Conservation (phyloP, 2,797 vertebrate species). For the Sparus aurata region DNA sequence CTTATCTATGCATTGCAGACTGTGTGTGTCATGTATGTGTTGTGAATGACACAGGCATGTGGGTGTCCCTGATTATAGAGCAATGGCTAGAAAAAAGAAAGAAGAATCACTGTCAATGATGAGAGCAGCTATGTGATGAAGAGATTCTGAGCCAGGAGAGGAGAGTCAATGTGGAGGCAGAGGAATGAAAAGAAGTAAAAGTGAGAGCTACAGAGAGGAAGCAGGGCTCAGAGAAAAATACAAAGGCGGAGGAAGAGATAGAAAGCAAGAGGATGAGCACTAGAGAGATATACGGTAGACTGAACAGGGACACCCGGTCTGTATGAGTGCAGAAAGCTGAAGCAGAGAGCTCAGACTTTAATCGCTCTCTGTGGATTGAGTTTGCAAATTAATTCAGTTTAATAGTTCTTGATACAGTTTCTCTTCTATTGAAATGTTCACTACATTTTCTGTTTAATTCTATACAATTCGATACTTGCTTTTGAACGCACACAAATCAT, state of each 20-base stretch:
- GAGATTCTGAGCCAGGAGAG: conserved; percentile 4
- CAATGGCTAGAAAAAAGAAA: conserved; percentile 13
- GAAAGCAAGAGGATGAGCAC: conserved; percentile 37
- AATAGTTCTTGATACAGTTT: conserved; percentile 14
- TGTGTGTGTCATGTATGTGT: conserved; percentile 13
- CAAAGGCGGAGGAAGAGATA: conserved; percentile 18
- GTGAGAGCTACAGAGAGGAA: conserved; percentile 7
- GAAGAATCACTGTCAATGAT: conserved; percentile 1
- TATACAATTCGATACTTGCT: background rate
- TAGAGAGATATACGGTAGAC: conserved; percentile 32
- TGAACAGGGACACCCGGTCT: conserved; percentile 31
- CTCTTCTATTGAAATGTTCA: conserved; percentile 37
- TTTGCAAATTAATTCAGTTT: conserved; percentile 34
- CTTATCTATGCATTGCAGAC: conserved; percentile 76
- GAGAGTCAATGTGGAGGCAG: conserved; percentile 7
- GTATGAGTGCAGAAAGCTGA: conserved; percentile 22
- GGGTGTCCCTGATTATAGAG: conserved; percentile 21
- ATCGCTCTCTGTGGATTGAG: conserved; percentile 39
- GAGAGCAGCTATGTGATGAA: conserved; percentile 1
- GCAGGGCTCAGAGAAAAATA: conserved; percentile 34
- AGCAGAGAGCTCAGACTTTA: conserved; percentile 33
- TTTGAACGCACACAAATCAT: conserved; percentile 8
- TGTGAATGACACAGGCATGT: background rate
- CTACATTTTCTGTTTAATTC: conserved; percentile 43
- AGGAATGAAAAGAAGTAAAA: conserved; percentile 22